Evolutionary conservation across 2,113 vertebrate genomes (phyloP), one percentile per base, ranked within the genome.

Genomic region (Cyphomyrus plagiostoma): DNA sequence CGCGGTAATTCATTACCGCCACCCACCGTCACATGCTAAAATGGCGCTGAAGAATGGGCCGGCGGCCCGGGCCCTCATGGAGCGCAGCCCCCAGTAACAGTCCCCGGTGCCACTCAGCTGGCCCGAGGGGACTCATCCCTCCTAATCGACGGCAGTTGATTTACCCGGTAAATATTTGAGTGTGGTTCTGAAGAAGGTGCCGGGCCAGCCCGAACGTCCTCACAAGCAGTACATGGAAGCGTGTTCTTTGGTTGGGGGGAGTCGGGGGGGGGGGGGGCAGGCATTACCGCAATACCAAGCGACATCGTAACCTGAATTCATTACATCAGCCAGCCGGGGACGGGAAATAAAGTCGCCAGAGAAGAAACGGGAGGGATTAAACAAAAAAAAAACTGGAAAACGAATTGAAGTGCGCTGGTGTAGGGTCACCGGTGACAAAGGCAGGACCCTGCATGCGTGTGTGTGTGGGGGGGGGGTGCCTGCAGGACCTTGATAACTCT

Each of bases 401-500:
- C 3, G 56, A 83, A 86, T 30, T 58, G 50, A 42, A 85, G 89
- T 53, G 42, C 70, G 35, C 15, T 89, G 45, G 30, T 39, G 46
- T 77, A n/a, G 83, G 86, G 85, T 30, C 35, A 11, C 19, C 13
- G 49, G 30, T 9, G 56, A 83, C 52, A 89, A 19, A 86, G 52
- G 30, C 83, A 23, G 46, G 42, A 88, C 90, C 70, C 49, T n/a
- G 80, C 30, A 10, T 49, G 48, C 35, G 58, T 26, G 58, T 26
- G 58, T 26, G 58, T 70, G 26, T 2, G 62, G 15, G 30, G 3
- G 62, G 21, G 66, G 45, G 88, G 50, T 19, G 93, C 91, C 95
- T 96, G 94, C 92, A 94, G 93, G 94, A 94, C 93, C 93, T 93
- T 93, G 95, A 95, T 95, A 95, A 95, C 95, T 94, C 95, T 95